Percentiles rank a stretch among this genome's conserved stretches.
Evolutionary conservation across 2,113 vertebrate species (phyloP).

Genomic region (Otolemur garnettii): DNA sequence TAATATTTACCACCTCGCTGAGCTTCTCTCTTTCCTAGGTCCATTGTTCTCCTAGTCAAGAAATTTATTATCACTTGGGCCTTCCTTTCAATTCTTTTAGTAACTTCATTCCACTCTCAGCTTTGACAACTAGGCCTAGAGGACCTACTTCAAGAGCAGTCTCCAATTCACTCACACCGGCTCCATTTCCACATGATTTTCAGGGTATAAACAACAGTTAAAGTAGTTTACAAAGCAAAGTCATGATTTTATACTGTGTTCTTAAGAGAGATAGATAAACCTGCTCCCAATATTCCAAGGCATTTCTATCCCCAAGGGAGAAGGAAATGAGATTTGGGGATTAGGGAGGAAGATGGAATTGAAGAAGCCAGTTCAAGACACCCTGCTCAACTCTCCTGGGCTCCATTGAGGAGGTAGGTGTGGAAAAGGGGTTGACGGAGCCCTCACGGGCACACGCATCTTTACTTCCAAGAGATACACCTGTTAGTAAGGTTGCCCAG

Average conservation of each 20-base stretch:
- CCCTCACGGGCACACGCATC: background rate
- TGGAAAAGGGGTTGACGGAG: no score
- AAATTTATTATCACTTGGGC: background rate
- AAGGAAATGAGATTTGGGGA: background rate
- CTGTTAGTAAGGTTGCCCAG: background rate
- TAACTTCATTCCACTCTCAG: background rate
- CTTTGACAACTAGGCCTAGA: accelerated
- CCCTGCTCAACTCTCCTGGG: accelerated
- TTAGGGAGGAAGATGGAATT: background rate
- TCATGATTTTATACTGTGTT: background rate
- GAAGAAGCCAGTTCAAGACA: background rate
- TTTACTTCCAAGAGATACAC: background rate
- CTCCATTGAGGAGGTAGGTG: accelerated
- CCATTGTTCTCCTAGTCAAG: background rate
- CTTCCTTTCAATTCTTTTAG: background rate
- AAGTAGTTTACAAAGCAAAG: background rate
- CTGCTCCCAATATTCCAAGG: background rate
- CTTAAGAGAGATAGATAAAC: background rate
- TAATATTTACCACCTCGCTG: no score
- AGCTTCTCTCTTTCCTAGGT: background rate
- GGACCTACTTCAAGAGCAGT: background rate
- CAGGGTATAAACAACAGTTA: background rate
- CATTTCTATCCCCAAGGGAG: background rate
- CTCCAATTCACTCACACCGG: no score
- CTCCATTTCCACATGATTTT: background rate